Evolutionary conservation across 2,113 vertebrate species (phyloP).

Genomic region (Alethe castanea): DNA sequence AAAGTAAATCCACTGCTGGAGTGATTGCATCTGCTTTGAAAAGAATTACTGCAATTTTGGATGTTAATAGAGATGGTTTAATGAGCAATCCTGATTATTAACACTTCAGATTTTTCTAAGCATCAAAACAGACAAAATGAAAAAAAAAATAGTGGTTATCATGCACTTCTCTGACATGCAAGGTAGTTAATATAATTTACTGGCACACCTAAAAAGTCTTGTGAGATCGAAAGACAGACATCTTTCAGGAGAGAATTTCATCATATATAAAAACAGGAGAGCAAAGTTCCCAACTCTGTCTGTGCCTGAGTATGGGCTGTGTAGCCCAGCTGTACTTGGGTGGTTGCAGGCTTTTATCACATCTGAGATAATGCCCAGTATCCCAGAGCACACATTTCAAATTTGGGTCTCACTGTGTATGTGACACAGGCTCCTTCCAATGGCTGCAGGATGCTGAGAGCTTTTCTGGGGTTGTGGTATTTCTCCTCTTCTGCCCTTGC

Average conservation of each 20-base stretch:
- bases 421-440: background rate
- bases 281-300: background rate
- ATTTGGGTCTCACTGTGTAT: background rate
- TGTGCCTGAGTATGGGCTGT: rapidly evolving
- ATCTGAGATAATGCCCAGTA: rapidly evolving
- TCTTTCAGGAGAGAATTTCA: background rate
- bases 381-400: background rate
- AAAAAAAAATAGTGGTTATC: background rate
- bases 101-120: background rate
- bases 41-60: constrained; percentile 3
- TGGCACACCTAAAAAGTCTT: background rate
- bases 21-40: constrained; percentile 20
- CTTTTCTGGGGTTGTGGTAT: background rate
- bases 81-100: constrained; percentile 10
- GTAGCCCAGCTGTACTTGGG: background rate
- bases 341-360: background rate
- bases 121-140: background rate
- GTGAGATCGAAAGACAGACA: background rate
- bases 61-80: constrained; percentile 8
- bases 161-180: background rate
- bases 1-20: background rate
- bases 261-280: background rate
- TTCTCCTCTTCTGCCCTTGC: background rate
- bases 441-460: rapidly evolving
- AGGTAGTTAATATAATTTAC: background rate